These are phyloP conservation scores for Pygoscelis adeliae DNA, from an alignment of 2,113 vertebrate genomes.

Conservation along the genomic window DNA sequence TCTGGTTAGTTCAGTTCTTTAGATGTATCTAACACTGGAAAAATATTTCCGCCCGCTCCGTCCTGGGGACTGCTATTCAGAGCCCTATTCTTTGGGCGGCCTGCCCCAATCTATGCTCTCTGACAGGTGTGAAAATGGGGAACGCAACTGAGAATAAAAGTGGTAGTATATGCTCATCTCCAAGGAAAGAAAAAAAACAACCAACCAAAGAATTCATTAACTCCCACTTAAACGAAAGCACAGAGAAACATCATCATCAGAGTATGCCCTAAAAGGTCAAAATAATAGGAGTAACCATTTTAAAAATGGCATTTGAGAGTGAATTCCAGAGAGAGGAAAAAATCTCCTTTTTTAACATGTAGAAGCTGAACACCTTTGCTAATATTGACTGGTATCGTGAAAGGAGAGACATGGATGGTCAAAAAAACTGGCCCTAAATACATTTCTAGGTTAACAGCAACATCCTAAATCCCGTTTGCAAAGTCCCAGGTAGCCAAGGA, in stretches of 20 bases:
- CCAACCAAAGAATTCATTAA: neutral
- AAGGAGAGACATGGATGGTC: neutral
- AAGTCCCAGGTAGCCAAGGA: neutral
- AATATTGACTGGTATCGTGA: neutral
- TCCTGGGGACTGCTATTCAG: neutral
- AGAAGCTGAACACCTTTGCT: neutral
- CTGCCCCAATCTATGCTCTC: neutral
- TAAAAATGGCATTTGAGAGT: neutral
- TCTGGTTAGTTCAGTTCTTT: neutral
- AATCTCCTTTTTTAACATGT: neutral
- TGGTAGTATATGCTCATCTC: neutral
- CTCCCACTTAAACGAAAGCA: neutral
- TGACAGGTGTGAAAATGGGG: neutral
- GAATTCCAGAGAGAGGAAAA: neutral
- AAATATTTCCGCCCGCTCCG: neutral
- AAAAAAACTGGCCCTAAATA: neutral
- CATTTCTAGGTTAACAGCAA: neutral
- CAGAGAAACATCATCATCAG: neutral
- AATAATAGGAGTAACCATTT: neutral
- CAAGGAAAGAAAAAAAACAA: neutral
- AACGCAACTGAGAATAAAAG: neutral
- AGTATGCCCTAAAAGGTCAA: neutral
- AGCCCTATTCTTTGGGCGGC: neutral
- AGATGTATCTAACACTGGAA: neutral
- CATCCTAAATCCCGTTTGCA: neutral